Evolutionary conservation across 2,113 vertebrate species (phyloP), one percentile per base, ranked within the genome.

Genomic region (Xenus cinereus): DNA sequence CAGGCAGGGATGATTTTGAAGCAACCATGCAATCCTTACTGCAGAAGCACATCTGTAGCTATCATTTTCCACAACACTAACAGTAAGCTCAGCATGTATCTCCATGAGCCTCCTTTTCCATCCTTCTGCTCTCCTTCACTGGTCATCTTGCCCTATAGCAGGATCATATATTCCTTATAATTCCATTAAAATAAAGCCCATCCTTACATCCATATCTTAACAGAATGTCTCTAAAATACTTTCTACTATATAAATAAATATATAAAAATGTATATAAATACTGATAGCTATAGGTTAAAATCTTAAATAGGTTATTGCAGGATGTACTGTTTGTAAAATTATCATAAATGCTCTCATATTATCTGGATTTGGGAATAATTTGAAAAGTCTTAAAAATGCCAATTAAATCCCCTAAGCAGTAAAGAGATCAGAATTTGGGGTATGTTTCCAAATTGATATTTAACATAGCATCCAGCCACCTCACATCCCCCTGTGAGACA

Each of bases 141-240:
- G 2, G 14, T 35, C 60, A 53, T 28, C 41, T 37, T 57, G 60
- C 12, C 62, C 43, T 19, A 9, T 4, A 84, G 53, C 39, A 86
- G 53, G 23, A 80, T 46, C 51, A 51, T 0, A 0, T 3, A 59
- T 27, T 27, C n/a, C n/a, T n/a, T n/a, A n/a, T 78, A 69, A 35
- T 97, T 97, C 27, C 93, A 82, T 69, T 97, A 93, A 94, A 98
- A 97, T 92, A 87, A 98, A 91, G 95, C 97, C 73, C 94, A 96
- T 62, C 97, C 97, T 7, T 97, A 98, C 87, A 92, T 97, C 84
- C 85, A 33, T 50, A 96, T 87, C 23, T 69, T 97, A 91, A 94
- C 95, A 22, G 97, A 98, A 92, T 97, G 92, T 85, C 95, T 97
- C 48, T 76, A 67, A 78, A 94, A 5, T 53, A 68, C 14, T 91